phyloP scores from a whole-genome alignment of 2,113 vertebrate genomes.

The Pionites leucogaster region DNA sequence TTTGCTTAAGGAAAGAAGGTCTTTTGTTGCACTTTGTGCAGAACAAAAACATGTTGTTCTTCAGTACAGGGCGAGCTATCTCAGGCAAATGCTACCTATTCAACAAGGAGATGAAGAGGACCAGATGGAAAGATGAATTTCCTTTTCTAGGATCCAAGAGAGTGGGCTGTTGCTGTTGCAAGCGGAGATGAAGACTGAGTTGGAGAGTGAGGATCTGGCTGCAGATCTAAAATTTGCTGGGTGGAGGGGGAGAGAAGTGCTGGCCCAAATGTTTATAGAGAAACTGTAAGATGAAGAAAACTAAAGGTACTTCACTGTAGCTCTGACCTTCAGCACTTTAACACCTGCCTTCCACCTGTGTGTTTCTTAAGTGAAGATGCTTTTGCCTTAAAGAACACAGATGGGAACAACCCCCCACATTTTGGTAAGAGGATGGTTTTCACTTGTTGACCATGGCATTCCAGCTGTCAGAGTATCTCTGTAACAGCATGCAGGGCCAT shows the following conservation, averaged over 20 bases:
- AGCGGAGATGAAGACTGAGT: slow-evolving; percentile 50
- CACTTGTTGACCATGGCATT: not conserved
- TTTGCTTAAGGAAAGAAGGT: not conserved
- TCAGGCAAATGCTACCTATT: slow-evolving; percentile 30
- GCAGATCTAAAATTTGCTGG: slow-evolving; percentile 41
- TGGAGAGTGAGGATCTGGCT: slow-evolving; percentile 53
- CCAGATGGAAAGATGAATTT: slow-evolving; percentile 54
- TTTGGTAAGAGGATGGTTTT: not conserved
- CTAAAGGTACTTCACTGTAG: not conserved
- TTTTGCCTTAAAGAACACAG: not conserved
- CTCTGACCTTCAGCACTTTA: not conserved
- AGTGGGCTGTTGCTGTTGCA: slow-evolving; percentile 43
- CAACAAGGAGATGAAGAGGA: slow-evolving; percentile 28
- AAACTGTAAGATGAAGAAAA: slow-evolving; percentile 23
- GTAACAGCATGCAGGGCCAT: not conserved
- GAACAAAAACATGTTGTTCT: slow-evolving; percentile 25
- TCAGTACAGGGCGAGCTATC: not conserved
- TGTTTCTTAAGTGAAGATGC: not conserved
- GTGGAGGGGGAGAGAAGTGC: slow-evolving; percentile 20
- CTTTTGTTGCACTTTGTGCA: slow-evolving; percentile 8
- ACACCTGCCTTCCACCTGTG: slow-evolving; percentile 4
- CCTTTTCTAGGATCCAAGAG: slow-evolving; percentile 54
- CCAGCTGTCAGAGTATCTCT: not conserved
- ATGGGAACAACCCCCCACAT: not conserved
- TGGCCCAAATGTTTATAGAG: slow-evolving; percentile 26